Evolutionary conservation across 2,113 vertebrate genomes (phyloP).

Genomic region (human (Homo sapiens)): GRCh38 chr12:79948001-79948500

Average conservation of each 20-base stretch:
- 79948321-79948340: background rate
- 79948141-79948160: background rate
- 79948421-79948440: background rate
- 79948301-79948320: background rate
- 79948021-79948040: conserved; percentile 32
- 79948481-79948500: no score
- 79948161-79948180: background rate
- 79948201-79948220: background rate
- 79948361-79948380: background rate
- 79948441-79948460: no score
- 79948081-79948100: background rate
- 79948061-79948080: background rate
- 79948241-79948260: background rate
- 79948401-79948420: background rate
- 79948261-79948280: background rate
- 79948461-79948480: no score
- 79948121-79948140: background rate
- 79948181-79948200: background rate
- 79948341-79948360: background rate
- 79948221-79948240: background rate
- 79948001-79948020: background rate
- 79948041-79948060: background rate
- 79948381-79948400: background rate
- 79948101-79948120: background rate
- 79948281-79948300: background rate